These are phyloP conservation scores for Trachymyrmex cornetzi DNA, from an alignment of 1,140 invertebrate genomes.

Conservation along the genomic window DNA sequence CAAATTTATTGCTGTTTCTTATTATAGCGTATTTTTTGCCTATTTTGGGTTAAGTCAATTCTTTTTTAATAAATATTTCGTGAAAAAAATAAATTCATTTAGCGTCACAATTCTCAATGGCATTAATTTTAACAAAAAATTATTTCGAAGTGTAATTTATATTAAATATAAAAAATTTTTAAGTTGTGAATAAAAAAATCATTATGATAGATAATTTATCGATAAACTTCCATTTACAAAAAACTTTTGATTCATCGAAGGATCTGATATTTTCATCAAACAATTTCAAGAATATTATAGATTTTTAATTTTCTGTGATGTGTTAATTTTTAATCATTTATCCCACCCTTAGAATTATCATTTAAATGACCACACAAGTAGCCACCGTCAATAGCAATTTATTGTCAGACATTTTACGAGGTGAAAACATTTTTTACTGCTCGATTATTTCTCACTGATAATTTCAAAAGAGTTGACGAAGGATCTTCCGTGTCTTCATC, in stretches of 20 bases:
- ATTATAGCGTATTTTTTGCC: not conserved
- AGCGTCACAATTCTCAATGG: not conserved
- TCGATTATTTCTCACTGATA: not conserved
- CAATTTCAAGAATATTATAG: not conserved
- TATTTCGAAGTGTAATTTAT: not conserved
- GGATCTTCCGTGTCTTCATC: not conserved
- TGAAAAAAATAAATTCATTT: not conserved
- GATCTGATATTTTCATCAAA: not conserved
- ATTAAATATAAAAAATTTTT: not conserved
- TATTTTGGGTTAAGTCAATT: not conserved
- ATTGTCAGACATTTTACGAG: not conserved
- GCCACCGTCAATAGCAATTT: not conserved
- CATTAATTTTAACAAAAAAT: not conserved
- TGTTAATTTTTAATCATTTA: constrained; percentile 10
- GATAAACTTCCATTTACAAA: not conserved
- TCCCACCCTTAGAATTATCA: not conserved
- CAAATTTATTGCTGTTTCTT: not conserved
- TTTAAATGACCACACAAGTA: not conserved
- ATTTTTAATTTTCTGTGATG: not conserved
- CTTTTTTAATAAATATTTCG: too few relatives aligned
- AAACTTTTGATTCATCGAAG: not conserved
- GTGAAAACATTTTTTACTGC: not conserved
- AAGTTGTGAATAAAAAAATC: not conserved
- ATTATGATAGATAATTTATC: not conserved
- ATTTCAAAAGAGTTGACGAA: constrained; percentile 15